phyloP scores from a whole-genome alignment of 2,797 vertebrate genomes.

The Steatocranus sp. region DNA sequence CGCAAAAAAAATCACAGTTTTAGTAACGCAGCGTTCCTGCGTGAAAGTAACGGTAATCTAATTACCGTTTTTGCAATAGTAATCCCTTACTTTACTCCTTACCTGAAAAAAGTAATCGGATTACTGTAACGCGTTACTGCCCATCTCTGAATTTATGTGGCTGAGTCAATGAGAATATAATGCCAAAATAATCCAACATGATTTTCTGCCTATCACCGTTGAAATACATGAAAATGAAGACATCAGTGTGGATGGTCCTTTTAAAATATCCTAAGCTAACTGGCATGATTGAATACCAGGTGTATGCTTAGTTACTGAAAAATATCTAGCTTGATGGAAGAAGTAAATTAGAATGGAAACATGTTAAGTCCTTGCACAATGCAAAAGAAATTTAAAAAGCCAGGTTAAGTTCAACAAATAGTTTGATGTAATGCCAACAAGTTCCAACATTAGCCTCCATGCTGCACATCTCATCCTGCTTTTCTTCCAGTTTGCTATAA shows the following conservation, averaged over 20 bases:
- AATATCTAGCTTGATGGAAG: not conserved
- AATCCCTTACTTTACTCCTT: too few species aligned
- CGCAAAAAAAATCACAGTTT: too few species aligned
- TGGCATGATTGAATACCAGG: not conserved
- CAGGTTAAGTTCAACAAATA: not conserved
- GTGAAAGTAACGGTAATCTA: too few species aligned
- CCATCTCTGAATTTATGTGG: conserved; percentile 14
- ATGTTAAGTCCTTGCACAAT: rapidly evolving
- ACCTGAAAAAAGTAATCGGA: too few species aligned
- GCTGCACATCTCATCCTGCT: rapidly evolving
- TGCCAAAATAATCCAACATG: not conserved
- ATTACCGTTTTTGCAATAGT: too few species aligned
- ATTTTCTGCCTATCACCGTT: not conserved
- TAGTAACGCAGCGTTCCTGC: too few species aligned
- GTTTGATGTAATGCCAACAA: not conserved
- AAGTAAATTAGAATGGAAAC: not conserved
- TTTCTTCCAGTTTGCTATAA: not conserved
- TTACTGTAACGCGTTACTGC: too few species aligned
- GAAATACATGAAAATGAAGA: not conserved
- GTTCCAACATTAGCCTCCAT: rapidly evolving
- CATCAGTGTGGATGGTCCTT: not conserved
- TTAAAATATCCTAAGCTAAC: not conserved
- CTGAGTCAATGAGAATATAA: conserved; percentile 17
- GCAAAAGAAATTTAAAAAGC: not conserved
- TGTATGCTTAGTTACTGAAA: not conserved